Conservation (phyloP, 2,113 vertebrate species). For the Struthio camelus region DNA sequence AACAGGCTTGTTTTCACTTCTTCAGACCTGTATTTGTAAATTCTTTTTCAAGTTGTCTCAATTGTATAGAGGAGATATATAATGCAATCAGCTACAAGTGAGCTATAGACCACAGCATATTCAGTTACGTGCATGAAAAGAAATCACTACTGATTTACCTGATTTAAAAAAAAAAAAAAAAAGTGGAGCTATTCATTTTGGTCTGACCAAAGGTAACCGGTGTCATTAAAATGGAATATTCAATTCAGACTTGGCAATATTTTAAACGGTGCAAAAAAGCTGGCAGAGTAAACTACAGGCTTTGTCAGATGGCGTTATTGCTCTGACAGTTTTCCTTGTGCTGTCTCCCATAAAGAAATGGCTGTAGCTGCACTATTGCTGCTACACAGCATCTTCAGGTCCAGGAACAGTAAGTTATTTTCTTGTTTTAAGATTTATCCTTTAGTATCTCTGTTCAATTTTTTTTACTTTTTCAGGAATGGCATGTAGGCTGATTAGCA, state of each 20-base stretch:
- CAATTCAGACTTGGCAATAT: background rate
- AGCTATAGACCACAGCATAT: background rate
- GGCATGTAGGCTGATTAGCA: background rate
- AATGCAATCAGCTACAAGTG: too few species aligned
- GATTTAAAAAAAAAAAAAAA: background rate
- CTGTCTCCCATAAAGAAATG: background rate
- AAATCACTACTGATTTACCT: background rate
- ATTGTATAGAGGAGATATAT: too few species aligned
- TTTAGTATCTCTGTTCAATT: background rate
- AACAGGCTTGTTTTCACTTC: background rate
- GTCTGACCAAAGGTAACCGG: background rate
- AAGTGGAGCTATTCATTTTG: background rate
- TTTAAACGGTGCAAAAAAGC: background rate
- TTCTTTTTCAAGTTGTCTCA: background rate
- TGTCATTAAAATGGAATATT: background rate
- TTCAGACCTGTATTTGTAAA: background rate
- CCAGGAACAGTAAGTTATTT: background rate
- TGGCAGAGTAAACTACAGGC: background rate
- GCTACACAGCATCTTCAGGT: accelerated
- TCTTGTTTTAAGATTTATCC: background rate
- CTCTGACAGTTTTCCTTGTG: background rate
- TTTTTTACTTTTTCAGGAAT: background rate
- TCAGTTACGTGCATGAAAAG: background rate
- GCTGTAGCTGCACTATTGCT: background rate
- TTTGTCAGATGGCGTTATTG: background rate